Base-by-base conservation (phyloP, 1,140 invertebrate genomes). In the Hormaphis cornu region DNA sequence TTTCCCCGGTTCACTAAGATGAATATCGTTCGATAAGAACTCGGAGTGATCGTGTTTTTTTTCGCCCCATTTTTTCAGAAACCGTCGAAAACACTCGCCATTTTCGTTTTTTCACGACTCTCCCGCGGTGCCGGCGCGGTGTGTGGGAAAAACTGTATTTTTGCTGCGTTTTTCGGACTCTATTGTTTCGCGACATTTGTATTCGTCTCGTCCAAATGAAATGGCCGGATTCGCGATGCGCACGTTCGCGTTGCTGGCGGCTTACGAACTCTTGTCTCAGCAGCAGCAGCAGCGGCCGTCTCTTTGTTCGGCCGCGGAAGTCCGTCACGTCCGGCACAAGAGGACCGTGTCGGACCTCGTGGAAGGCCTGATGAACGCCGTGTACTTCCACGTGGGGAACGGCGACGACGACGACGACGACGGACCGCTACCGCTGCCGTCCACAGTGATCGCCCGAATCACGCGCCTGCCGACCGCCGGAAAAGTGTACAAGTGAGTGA, bases 331-430 rank as follows among this genome's bases (percentile, higher is more conserved):
- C 18, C 44, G 59, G 2, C 44, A 46, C 42, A 63, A 63, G 18
- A 63, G 59, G 26, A 63, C 59, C 5, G 59, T 63, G 7, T 46
- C 59, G 9, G 59, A 63, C 7, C n/a, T 63, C n/a, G 44, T 63
- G 16, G 59, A 63, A 20, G 59, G 42, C 6, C 42, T 63, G 26
- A 63, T 63, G 59, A 48, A 48, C 44, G 42, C 40, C 18, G 37
- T 63, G 42, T 33, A 48, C 18, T 63, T 63, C 33, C 24, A 48
- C 42, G 35, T 24, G 22, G 53, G n/a, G n/a, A n/a, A n/a, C n/a
- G n/a, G n/a, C n/a, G n/a, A n/a, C n/a, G n/a, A n/a, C n/a, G n/a
- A n/a, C n/a, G n/a, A n/a, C n/a, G n/a, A n/a, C n/a, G 12, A 12
- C 5, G 42, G 48, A 14, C 42, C 42, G 12, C 14, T 48, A 28